These are phyloP conservation scores for Eubasilissa splendida DNA, from an alignment of 2,888 invertebrate species.

Conservation along the genomic window DNA sequence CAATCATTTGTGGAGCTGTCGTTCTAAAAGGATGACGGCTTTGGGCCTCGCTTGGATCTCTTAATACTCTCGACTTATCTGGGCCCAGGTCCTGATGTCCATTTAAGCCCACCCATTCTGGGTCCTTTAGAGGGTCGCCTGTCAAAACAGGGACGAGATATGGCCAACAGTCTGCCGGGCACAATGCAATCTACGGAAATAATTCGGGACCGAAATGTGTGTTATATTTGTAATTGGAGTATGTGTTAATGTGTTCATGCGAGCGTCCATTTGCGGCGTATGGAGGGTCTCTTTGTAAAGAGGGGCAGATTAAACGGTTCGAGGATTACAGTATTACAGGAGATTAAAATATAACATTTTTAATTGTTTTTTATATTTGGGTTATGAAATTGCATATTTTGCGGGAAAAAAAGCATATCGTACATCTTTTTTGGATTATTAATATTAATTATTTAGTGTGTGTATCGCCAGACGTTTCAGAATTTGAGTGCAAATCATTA, in stretches of 20 bases:
- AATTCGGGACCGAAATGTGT: slow-evolving; percentile 1
- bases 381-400: too few relatives aligned
- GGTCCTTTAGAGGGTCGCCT: background rate
- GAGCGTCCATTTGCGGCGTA: background rate
- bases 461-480: too few relatives aligned
- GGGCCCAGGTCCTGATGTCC: slow-evolving; percentile 4
- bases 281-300: background rate
- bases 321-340: background rate
- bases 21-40: background rate
- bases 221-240: slow-evolving; percentile 10
- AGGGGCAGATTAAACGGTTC: background rate
- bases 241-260: slow-evolving; percentile 7
- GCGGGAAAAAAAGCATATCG: too few relatives aligned
- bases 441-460: too few relatives aligned
- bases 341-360: too few relatives aligned
- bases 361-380: too few relatives aligned
- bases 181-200: slow-evolving; percentile 19
- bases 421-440: too few relatives aligned
- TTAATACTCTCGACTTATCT: slow-evolving; percentile 16
- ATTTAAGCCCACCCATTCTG: slow-evolving; percentile 23
- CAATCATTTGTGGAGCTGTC: background rate
- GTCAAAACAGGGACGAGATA: slow-evolving; percentile 28
- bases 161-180: slow-evolving; percentile 6
- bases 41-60: background rate
- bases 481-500: too few relatives aligned